Base-by-base conservation (phyloP, 2,888 invertebrate species). In the Ptilodon capucinus region DNA sequence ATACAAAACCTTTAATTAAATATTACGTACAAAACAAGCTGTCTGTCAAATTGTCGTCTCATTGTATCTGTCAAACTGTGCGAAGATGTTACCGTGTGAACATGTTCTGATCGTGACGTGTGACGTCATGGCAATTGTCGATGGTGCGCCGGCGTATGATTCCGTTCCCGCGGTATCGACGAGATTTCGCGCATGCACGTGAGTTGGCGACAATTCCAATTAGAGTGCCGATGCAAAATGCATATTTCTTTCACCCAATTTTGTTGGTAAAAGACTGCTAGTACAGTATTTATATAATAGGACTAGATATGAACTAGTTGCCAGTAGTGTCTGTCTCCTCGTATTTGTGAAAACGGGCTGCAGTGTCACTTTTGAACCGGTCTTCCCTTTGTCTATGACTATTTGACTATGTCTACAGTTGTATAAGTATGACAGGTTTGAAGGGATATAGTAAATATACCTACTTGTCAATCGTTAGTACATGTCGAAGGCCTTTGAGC, bases 121-220 rank as follows among this genome's bases (percentile, higher is more conserved):
- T 76, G 75, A 74, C 79, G 83, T 78, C 81, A 79, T 65, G 70
- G 73, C 81, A 77, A 79, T 82, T 84, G 84, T 78, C 81, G 78
- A 81, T 79, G 60, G 58, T 68, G 68, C 61, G 60, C 65, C 60
- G 60, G 45, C 46, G 46, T 34, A 39, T 41, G 56, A 52, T 57
- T 65, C 47, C 60, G 74, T 85, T 85, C 85, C 81, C 85, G 84
- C 81, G 81, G 60, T 57, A 57, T 65, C 63, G 68, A 46, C 43
- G 51, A 60, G 58, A 69, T 76, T 84, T 86, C 83, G 75, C 85
- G 67, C 64, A 56, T 57, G 68, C 74, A 76, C 80, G 83, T 77
- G 76, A 85, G 73, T 75, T 64, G 56, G 69, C 66, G 68, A 64
- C 66, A 67, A 57, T 64, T 64, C 60, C 57, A 58, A 56, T 44